phyloP scores from a whole-genome alignment of 2,888 invertebrate species.

The Hanleya hanleyi region DNA sequence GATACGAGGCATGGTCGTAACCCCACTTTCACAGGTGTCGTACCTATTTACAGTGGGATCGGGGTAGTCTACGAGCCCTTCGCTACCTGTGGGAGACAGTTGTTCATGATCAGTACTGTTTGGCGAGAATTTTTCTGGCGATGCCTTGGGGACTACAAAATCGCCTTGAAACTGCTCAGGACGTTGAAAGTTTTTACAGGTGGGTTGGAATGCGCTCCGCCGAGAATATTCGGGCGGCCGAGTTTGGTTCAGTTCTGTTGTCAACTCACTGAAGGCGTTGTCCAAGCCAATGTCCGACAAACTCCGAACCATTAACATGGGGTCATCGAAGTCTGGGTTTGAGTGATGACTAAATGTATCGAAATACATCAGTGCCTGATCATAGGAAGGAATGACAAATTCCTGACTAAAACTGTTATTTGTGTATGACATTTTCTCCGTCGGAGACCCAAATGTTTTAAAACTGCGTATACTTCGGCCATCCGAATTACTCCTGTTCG shows the following conservation, averaged over 20 bases:
- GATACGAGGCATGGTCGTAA: background rate
- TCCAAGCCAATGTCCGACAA: conserved; percentile 50
- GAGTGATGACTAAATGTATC: conserved; percentile 34
- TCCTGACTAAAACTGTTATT: conserved; percentile 66
- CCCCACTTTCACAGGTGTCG: background rate
- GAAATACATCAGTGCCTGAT: conserved; percentile 69
- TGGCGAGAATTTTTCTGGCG: background rate
- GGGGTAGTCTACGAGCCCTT: background rate
- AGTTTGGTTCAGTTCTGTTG: too few relatives aligned
- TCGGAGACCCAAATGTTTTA: conserved; percentile 22
- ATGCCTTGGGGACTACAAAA: background rate
- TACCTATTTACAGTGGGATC: background rate
- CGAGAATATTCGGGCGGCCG: too few relatives aligned
- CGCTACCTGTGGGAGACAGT: background rate
- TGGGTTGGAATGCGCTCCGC: background rate
- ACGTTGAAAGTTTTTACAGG: background rate
- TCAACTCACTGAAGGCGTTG: background rate
- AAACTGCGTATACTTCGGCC: conserved; percentile 7
- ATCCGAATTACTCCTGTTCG: background rate
- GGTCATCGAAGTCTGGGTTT: conserved; percentile 47
- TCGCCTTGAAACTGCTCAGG: background rate
- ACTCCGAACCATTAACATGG: conserved; percentile 48
- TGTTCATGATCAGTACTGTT: background rate
- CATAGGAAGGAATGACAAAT: conserved; percentile 60
- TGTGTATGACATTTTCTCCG: conserved; percentile 32